phyloP scores from a whole-genome alignment of 2,888 invertebrate genomes.

The Drosophila testacea region DNA sequence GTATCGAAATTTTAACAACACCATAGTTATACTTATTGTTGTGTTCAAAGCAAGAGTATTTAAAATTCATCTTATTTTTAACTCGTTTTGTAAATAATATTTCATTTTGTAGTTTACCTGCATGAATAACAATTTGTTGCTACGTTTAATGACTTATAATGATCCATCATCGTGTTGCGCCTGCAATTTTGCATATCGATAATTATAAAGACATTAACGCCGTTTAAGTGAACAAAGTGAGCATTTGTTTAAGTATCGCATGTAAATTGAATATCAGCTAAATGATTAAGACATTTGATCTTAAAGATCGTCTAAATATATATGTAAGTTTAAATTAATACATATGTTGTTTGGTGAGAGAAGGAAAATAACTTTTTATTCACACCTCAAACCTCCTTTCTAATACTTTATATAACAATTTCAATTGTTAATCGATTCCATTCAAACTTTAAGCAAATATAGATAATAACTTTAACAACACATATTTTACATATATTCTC shows the following conservation, averaged over 20 bases:
- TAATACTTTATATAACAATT: background rate
- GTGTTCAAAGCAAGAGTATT: constrained; percentile 1
- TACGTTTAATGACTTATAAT: constrained; percentile 52
- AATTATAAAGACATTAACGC: constrained; percentile 69
- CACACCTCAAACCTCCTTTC: background rate
- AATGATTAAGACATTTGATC: constrained; percentile 28
- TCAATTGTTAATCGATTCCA: background rate
- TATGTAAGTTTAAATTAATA: background rate
- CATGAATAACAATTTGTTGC: constrained; percentile 38
- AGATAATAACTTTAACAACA: background rate
- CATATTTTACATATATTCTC: background rate
- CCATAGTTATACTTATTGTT: background rate
- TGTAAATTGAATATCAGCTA: constrained; percentile 30
- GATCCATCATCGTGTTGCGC: constrained; percentile 28
- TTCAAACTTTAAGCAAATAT: background rate
- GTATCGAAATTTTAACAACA: background rate
- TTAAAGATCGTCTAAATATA: background rate
- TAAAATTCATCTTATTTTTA: background rate
- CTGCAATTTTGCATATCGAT: constrained; percentile 50
- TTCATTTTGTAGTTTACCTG: constrained; percentile 16
- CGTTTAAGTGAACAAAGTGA: constrained; percentile 32
- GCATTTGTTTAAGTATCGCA: constrained; percentile 19
- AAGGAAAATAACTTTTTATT: background rate
- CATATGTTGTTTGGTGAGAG: background rate
- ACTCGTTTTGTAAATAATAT: background rate